Evolutionary conservation across 2,888 invertebrate genomes (phyloP).

Genomic region (Coelogynopora nodosa): DNA sequence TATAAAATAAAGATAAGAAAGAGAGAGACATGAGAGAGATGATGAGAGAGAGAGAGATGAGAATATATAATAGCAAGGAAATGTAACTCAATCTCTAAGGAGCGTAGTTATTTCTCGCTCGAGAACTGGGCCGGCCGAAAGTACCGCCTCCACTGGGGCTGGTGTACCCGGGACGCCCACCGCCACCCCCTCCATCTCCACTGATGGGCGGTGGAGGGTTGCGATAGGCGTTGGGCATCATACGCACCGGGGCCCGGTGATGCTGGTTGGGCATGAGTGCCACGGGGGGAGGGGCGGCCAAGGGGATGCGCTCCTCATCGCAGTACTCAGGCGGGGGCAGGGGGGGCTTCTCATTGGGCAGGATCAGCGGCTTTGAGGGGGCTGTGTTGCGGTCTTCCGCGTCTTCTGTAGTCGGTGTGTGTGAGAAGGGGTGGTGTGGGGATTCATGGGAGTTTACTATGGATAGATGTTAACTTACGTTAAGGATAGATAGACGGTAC

Average conservation of each 20-base stretch:
- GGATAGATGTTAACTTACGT: too few relatives aligned
- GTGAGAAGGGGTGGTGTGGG: too few relatives aligned
- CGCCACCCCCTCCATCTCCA: background rate
- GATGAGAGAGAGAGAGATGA: too few relatives aligned
- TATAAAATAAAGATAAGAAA: too few relatives aligned
- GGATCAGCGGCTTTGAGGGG: constrained; percentile 30
- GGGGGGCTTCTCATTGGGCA: constrained; percentile 39
- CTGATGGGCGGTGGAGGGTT: constrained; percentile 4
- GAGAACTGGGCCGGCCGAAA: background rate
- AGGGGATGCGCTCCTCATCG: background rate
- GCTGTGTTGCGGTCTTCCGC: constrained; percentile 10
- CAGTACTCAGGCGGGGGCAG: constrained; percentile 36
- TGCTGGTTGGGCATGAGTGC: background rate
- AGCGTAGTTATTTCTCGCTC: background rate
- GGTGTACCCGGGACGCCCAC: background rate
- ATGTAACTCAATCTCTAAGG: too few relatives aligned
- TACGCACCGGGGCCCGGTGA: background rate
- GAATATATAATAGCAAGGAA: too few relatives aligned
- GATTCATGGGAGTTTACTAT: too few relatives aligned
- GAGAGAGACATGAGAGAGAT: too few relatives aligned
- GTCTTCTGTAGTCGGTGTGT: constrained; percentile 13
- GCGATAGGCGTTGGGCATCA: constrained; percentile 13
- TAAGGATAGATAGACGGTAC: too few relatives aligned
- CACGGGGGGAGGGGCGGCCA: background rate
- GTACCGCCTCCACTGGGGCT: background rate